Conservation (phyloP, 1,140 invertebrate genomes). For the Drosophila tani region DNA sequence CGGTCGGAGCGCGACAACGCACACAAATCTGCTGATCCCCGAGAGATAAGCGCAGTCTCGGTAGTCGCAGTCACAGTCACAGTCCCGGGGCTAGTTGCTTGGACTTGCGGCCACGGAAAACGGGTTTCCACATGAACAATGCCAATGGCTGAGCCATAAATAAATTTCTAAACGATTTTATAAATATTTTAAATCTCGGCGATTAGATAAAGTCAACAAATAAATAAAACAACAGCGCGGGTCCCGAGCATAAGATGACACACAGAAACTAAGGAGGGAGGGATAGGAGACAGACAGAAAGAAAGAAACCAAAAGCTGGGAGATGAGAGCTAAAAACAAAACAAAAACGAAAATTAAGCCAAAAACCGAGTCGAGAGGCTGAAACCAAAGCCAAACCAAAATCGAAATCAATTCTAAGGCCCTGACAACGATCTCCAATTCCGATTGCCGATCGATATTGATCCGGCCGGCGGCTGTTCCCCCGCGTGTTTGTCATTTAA, state of each 20-base stretch:
- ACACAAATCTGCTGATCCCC: constrained; percentile 72
- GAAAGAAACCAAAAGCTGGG: not conserved
- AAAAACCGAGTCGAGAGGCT: constrained; percentile 8
- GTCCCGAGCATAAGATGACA: constrained; percentile 40
- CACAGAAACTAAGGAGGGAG: constrained; percentile 11
- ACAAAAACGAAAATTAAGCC: constrained; percentile 20
- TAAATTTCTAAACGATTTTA: constrained; percentile 84
- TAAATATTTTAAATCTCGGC: constrained; percentile 84
- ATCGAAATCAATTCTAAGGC: constrained; percentile 53
- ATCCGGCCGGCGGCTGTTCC: constrained; percentile 22
- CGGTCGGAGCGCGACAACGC: constrained; percentile 44
- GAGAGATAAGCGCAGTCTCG: constrained; percentile 64
- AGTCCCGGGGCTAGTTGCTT: constrained; percentile 45
- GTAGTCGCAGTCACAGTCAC: constrained; percentile 39
- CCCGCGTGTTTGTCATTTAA: constrained; percentile 54
- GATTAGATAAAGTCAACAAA: constrained; percentile 84
- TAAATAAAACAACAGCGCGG: constrained; percentile 76
- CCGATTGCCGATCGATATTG: constrained; percentile 37
- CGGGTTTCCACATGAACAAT: constrained; percentile 79
- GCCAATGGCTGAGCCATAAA: constrained; percentile 78
- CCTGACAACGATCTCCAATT: constrained; percentile 43
- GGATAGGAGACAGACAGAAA: not conserved
- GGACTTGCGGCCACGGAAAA: constrained; percentile 50
- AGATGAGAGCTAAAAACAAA: constrained; percentile 36
- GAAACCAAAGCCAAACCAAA: constrained; percentile 33